Base-by-base conservation (phyloP, 2,113 vertebrate species). In the Antigone vipio region DNA sequence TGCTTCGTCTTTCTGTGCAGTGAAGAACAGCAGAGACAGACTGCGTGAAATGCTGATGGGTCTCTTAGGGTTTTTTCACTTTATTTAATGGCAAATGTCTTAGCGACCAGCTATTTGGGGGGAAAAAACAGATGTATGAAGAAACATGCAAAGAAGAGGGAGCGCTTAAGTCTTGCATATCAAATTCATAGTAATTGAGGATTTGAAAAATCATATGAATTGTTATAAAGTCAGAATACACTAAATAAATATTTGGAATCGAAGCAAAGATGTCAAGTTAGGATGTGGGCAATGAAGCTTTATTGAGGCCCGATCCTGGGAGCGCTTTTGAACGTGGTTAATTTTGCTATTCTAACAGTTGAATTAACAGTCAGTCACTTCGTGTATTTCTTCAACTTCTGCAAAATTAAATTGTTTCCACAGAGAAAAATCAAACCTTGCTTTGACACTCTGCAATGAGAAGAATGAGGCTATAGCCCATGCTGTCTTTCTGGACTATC, bases 391-490 rank as follows among this genome's bases (percentile, higher is more conserved):
- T 64, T 86, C 59, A 92, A 83, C 16, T 55, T 92, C 24, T 92
- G 50, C 45, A 60, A 76, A 84, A 73, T 73, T 56, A 38, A 92
- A 75, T 80, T 92, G 24, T 96, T 94, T 98, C 78, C 35, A 38
- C 97, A 99, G 99, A 85, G 99, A 99, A 95, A 99, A 98, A 83
- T 98, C 99, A 52, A 99, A 98, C 83, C 97, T 99, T 95, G 98
- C 99, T 8, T 96, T 99, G 96, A 99, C 99, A 5, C 88, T 99
- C 95, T 97, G 93, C 96, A 98, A 98, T 78, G 96, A 96, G 47
- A 96, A 95, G 77, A 98, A 98, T 15, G 95, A 98, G 42, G 76
- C 98, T 35, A 50, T 99, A 94, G 99, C 98, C 42, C 99, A 99
- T 24, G 99, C 99, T 60, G 97, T 97, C 38, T 99, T 99, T 92